Evolutionary conservation across 2,797 vertebrate genomes (phyloP).

Genomic region (Acipenser ruthenus): DNA sequence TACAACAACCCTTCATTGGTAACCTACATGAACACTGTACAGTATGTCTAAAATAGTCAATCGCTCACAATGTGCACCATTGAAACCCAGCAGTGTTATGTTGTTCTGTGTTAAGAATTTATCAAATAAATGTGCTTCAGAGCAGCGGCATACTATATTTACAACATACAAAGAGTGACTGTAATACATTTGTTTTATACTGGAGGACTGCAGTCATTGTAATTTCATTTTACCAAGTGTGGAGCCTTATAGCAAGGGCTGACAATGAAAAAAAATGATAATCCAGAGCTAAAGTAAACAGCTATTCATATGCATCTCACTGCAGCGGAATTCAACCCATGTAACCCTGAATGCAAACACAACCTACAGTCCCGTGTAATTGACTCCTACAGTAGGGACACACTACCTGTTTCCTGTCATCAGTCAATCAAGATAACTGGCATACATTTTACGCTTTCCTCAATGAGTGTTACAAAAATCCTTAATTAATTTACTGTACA

Average conservation of each 20-base stretch:
- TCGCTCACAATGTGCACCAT: neutral
- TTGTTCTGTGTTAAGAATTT: slow-evolving; percentile 16
- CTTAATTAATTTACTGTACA: too few relatives aligned
- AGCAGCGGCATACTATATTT: slow-evolving; percentile 18
- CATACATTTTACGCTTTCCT: too few relatives aligned
- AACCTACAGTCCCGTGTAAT: too few relatives aligned
- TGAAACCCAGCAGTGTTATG: neutral
- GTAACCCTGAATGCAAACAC: too few relatives aligned
- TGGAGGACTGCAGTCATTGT: slow-evolving; percentile 26
- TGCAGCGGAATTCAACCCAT: slow-evolving; percentile 20
- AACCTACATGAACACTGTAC: too few relatives aligned
- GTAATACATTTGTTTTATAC: slow-evolving; percentile 29
- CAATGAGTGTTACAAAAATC: too few relatives aligned
- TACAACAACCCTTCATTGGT: too few relatives aligned
- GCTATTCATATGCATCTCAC: slow-evolving; percentile 35
- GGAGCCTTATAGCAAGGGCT: slow-evolving; percentile 15
- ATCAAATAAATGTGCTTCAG: slow-evolving; percentile 24
- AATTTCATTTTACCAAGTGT: slow-evolving; percentile 26
- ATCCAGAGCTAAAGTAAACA: slow-evolving; percentile 31
- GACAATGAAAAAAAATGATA: slow-evolving; percentile 19
- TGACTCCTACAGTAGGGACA: too few relatives aligned
- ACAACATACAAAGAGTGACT: slow-evolving; percentile 13
- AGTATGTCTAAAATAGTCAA: neutral
- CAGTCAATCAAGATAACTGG: too few relatives aligned
- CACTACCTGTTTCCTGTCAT: too few relatives aligned